phyloP scores from a whole-genome alignment of 1,140 invertebrate species.

The Lordiphosa stackelbergi region DNA sequence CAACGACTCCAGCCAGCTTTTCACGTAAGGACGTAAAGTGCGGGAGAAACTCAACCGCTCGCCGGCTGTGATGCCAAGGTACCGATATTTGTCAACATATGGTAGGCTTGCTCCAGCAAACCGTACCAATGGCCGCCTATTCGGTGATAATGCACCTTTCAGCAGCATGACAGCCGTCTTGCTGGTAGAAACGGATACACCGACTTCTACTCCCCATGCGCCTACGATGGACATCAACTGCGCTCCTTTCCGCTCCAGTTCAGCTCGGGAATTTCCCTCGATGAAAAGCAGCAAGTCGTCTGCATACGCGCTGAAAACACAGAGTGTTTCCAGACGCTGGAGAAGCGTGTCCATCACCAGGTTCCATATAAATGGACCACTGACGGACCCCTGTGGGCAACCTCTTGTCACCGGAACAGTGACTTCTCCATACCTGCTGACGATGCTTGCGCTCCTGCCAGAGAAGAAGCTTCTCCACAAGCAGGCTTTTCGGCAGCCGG shows the following conservation, averaged over 20 bases:
- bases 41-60: no score
- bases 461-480: conserved; percentile 7
- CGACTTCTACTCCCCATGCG: conserved; percentile 1
- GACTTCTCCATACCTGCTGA: conserved; percentile 4
- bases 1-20: no score
- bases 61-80: conserved; percentile 4
- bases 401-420: neutral
- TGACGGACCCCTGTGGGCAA: conserved; percentile 3
- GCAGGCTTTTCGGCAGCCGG: neutral
- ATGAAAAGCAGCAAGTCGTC: conserved; percentile 15
- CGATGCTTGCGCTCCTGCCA: conserved; percentile 6
- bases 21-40: no score
- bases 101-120: conserved; percentile 12
- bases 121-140: conserved; percentile 2
- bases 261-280: conserved; percentile 8
- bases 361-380: conserved; percentile 5
- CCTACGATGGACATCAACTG: conserved; percentile 7
- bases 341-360: neutral
- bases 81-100: conserved; percentile 6
- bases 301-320: conserved; percentile 3
- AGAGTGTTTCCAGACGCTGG: neutral
- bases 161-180: conserved; percentile 13
- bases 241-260: neutral
- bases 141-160: neutral
- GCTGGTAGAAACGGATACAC: conserved; percentile 15